Percentiles rank a stretch among this genome's conserved stretches.
Conservation (phyloP, 1,140 invertebrate species). For the Drosophila pseudoananassae region DNA sequence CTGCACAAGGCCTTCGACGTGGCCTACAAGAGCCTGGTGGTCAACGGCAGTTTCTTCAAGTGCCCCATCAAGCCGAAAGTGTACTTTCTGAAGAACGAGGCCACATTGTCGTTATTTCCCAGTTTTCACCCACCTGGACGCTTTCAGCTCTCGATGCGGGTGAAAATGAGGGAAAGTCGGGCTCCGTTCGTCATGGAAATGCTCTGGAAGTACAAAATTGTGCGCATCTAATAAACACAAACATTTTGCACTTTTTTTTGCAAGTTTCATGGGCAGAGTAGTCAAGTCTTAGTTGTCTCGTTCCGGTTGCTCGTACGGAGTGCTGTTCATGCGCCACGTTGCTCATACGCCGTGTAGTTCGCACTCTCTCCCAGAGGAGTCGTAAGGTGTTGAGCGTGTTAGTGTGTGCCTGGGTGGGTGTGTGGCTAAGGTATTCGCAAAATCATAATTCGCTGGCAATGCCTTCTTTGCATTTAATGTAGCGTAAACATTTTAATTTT, state of each 20-base stretch:
- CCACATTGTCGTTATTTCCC: not conserved
- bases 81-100: constrained; percentile 24
- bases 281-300: constrained; percentile 1
- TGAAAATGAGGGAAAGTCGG: constrained; percentile 19
- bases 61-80: constrained; percentile 45
- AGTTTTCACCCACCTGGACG: constrained; percentile 19
- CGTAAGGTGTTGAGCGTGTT: constrained; percentile 44
- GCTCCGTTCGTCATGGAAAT: constrained; percentile 46
- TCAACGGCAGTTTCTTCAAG: constrained; percentile 51
- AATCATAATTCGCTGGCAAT: constrained; percentile 74
- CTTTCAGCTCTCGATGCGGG: constrained; percentile 19
- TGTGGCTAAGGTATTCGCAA: constrained; percentile 41
- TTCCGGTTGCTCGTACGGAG: constrained; percentile 25
- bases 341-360: constrained; percentile 45
- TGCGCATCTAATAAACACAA: constrained; percentile 50
- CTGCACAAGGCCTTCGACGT: constrained; percentile 16
- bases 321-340: constrained; percentile 21
- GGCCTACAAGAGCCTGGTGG: constrained; percentile 35
- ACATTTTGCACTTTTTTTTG: constrained; percentile 17
- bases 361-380: constrained; percentile 51
- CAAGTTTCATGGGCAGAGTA: constrained; percentile 31
- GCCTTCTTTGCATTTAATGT: constrained; percentile 76
- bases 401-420: constrained; percentile 31
- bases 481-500: constrained; percentile 82
- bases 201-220: constrained; percentile 44